Conservation (phyloP, 2,888 invertebrate species). For the Papilio protenor region DNA sequence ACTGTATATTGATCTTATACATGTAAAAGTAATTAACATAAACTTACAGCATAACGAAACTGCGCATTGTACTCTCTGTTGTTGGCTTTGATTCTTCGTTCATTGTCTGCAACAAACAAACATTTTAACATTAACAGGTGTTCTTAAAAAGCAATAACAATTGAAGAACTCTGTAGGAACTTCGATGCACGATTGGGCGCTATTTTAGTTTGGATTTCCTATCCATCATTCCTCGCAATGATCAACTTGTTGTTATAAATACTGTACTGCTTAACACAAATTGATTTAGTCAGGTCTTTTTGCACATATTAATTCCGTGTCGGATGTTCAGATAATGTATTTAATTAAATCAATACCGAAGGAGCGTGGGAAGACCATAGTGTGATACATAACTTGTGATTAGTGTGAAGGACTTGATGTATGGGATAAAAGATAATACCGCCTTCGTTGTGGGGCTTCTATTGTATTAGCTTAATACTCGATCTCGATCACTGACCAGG, state of each 20-base stretch:
- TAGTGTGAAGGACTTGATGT: conserved; percentile 33
- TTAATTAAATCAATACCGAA: background rate
- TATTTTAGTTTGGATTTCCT: no score
- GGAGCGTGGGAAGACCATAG: background rate
- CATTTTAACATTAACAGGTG: conserved; percentile 44
- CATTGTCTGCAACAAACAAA: conserved; percentile 92
- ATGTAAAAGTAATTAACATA: background rate
- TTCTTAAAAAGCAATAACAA: background rate
- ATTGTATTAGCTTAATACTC: conserved; percentile 21
- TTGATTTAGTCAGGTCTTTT: background rate
- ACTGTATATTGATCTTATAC: background rate
- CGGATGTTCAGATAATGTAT: background rate
- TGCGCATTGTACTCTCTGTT: conserved; percentile 97
- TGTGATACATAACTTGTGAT: conserved; percentile 17
- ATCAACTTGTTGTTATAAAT: background rate
- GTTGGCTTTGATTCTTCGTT: conserved; percentile 98
- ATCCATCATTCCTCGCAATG: background rate
- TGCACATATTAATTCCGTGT: background rate
- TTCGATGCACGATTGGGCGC: background rate
- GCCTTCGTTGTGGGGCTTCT: conserved; percentile 26
- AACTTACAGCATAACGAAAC: conserved; percentile 99
- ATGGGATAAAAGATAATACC: conserved; percentile 34
- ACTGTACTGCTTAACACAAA: background rate
- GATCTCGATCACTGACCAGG: conserved; percentile 20
- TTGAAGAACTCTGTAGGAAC: background rate